Evolutionary conservation across 2,113 vertebrate genomes (phyloP).

Genomic region (Ciconia boyciana): DNA sequence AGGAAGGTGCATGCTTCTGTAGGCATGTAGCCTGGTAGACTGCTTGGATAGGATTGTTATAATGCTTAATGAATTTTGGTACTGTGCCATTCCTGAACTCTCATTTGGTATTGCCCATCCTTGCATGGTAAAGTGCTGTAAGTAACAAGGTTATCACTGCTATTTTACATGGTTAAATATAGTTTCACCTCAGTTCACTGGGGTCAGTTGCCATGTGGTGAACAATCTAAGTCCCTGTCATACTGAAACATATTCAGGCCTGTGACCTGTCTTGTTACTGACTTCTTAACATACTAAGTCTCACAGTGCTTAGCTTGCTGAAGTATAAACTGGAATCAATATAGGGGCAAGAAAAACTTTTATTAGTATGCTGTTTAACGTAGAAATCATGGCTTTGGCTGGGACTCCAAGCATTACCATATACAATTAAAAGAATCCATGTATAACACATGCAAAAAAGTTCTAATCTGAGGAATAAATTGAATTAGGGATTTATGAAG

Average conservation of each 20-base stretch:
- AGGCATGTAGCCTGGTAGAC: neutral
- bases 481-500: neutral
- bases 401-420: neutral
- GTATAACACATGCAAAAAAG: neutral
- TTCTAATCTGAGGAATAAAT: neutral
- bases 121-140: neutral
- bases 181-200: neutral
- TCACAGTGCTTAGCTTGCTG: neutral
- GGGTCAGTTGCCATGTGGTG: neutral
- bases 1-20: neutral
- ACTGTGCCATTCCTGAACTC: neutral
- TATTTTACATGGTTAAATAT: neutral
- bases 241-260: neutral
- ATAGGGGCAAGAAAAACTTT: neutral
- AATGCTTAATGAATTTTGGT: accelerated
- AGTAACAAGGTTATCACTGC: neutral
- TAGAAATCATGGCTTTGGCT: neutral
- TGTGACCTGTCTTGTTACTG: neutral
- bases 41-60: neutral
- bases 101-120: neutral
- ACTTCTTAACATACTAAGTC: neutral
- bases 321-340: neutral
- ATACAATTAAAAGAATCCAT: neutral
- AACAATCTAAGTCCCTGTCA: neutral
- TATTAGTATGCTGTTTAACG: neutral